A percentile compares a stretch with the other conserved stretches of the same genome.
Conservation (phyloP, 2,888 invertebrate species). For the Callinectes sapidus region DNA sequence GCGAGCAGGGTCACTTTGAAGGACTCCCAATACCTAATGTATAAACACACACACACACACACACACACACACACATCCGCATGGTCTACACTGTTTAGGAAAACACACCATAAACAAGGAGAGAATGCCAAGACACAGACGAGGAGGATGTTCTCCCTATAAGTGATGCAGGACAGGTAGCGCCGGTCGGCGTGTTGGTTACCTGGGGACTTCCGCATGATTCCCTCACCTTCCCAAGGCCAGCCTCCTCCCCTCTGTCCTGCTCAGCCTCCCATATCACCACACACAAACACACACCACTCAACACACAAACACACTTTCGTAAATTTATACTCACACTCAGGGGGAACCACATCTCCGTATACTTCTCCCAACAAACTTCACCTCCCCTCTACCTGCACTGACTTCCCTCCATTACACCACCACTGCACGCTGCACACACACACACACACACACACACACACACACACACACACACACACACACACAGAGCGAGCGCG, state of each 20-base stretch:
- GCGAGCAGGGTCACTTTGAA: background rate
- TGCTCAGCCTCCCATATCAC: background rate
- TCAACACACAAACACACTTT: background rate
- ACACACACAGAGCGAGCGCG: background rate
- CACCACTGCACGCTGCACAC: background rate
- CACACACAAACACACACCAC: constrained; percentile 34
- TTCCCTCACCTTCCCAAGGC: constrained; percentile 12
- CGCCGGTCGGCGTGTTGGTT: background rate
- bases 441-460: constrained; percentile 4
- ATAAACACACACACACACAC: constrained; percentile 15
- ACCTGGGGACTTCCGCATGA: constrained; percentile 36
- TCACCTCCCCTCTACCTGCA: background rate
- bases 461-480: constrained; percentile 34
- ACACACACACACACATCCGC: constrained; percentile 38
- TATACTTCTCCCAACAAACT: background rate
- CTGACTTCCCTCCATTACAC: background rate
- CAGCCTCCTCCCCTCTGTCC: background rate
- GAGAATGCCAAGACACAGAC: background rate
- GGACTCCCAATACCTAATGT: background rate
- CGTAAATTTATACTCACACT: background rate
- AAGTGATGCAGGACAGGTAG: constrained; percentile 9
- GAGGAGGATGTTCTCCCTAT: constrained; percentile 6
- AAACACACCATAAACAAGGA: background rate
- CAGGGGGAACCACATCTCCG: background rate
- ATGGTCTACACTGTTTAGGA: background rate